A percentile compares a stretch with the other conserved stretches of the same genome.
These are phyloP conservation scores for Loris lydekkerianus DNA, from an alignment of 2,797 vertebrate genomes.

Conservation along the genomic window DNA sequence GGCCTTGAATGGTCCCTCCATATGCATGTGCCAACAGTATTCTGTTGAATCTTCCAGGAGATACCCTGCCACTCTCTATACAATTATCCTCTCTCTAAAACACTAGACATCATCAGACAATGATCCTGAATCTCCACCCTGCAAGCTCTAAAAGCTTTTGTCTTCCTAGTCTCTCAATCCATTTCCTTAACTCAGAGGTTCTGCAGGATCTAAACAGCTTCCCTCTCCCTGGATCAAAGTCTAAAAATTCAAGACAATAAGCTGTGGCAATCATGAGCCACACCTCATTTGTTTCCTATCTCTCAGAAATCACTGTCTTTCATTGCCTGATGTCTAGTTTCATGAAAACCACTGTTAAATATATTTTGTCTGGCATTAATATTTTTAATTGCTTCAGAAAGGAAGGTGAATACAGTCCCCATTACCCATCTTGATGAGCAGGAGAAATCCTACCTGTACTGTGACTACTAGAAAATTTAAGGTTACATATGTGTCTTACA, in stretches of 20 bases:
- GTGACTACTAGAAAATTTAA: not conserved
- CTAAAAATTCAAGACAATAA: not conserved
- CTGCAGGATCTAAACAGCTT: not conserved
- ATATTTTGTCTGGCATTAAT: not conserved
- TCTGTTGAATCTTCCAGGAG: not conserved
- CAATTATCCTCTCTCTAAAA: not conserved
- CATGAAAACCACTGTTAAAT: not conserved
- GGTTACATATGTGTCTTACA: not conserved
- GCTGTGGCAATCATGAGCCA: not conserved
- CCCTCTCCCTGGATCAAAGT: not conserved
- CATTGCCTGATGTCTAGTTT: not conserved
- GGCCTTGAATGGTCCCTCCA: not conserved
- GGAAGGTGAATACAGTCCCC: not conserved
- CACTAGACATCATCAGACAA: not conserved
- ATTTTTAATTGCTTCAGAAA: slow-evolving; percentile 9
- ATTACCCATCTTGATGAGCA: not conserved
- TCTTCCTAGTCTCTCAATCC: not conserved
- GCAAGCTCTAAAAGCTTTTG: not conserved
- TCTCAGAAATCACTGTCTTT: slow-evolving; percentile 4
- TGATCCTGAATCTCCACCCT: not conserved
- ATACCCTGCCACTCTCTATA: not conserved
- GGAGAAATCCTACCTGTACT: not conserved
- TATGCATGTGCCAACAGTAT: not conserved
- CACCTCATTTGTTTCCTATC: not conserved
- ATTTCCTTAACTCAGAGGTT: not conserved